phyloP scores from a whole-genome alignment of 2,797 vertebrate genomes.

The Rhodeus uyekii region DNA sequence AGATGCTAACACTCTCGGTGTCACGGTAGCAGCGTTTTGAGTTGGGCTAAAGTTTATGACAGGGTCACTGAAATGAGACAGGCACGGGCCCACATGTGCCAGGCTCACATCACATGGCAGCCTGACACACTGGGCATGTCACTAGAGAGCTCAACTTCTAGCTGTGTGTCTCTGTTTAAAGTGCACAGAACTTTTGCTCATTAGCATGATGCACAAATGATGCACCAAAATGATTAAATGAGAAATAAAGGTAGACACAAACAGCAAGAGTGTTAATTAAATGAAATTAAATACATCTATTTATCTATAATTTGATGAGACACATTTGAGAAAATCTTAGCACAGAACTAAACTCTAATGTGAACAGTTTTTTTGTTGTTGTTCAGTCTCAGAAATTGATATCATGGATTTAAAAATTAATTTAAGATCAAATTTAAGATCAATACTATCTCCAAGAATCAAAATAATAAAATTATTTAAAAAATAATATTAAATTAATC shows the following conservation, averaged over 20 bases:
- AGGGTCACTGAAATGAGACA: conserved; percentile 5
- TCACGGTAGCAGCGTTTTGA: not conserved
- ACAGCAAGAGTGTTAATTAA: not conserved
- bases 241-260: not conserved
- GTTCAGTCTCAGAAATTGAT: no score
- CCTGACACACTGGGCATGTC: conserved; percentile 3
- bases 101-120: conserved; percentile 24
- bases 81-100: not conserved
- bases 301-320: not conserved
- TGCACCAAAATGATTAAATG: not conserved
- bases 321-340: conserved; percentile 1
- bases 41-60: not conserved
- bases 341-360: not conserved
- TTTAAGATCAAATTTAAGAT: no score
- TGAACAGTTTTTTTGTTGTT: not conserved
- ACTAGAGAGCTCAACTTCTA: conserved; percentile 8
- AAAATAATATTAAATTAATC: no score
- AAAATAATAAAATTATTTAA: no score
- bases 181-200: not conserved
- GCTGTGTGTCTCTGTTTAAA: conserved; percentile 2
- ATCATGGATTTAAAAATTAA: no score
- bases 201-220: not conserved
- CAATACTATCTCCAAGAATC: no score
- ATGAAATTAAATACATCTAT: not conserved
- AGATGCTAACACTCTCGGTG: not conserved